phyloP scores from a whole-genome alignment of 1,140 invertebrate species.

The Drosophila sulfurigaster region DNA sequence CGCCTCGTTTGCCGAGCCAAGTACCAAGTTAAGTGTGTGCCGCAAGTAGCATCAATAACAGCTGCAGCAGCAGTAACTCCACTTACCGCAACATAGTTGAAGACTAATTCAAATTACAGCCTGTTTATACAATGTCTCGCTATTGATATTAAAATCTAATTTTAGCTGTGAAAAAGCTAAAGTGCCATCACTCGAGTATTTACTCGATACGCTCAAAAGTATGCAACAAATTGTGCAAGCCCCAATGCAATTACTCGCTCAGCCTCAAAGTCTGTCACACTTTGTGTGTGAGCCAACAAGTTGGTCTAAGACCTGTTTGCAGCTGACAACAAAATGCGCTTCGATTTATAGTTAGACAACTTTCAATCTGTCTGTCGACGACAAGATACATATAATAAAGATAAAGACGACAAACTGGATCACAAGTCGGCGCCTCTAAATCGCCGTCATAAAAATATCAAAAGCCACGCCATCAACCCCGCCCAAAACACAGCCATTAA shows the following conservation, averaged over 20 bases:
- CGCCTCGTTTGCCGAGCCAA: slow-evolving; percentile 34
- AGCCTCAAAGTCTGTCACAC: slow-evolving; percentile 30
- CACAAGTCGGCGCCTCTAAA: slow-evolving; percentile 36
- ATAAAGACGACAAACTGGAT: slow-evolving; percentile 62
- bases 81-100: background rate
- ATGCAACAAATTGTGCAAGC: slow-evolving; percentile 20
- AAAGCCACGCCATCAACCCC: slow-evolving; percentile 27
- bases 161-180: slow-evolving; percentile 25
- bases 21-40: slow-evolving; percentile 46
- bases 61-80: background rate
- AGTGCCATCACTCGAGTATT: background rate
- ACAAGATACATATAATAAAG: slow-evolving; percentile 15
- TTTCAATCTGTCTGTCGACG: slow-evolving; percentile 37
- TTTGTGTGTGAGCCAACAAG: background rate
- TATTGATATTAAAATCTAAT: slow-evolving; percentile 3
- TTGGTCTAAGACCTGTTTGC: slow-evolving; percentile 52
- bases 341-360: slow-evolving; percentile 46
- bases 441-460: slow-evolving; percentile 60
- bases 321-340: slow-evolving; percentile 33
- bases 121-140: background rate
- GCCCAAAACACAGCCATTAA: background rate
- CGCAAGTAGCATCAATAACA: slow-evolving; percentile 53
- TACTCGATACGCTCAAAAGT: slow-evolving; percentile 28
- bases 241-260: slow-evolving; percentile 14
- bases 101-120: slow-evolving; percentile 10